phyloP scores from a whole-genome alignment of 2,888 invertebrate species.

The Archips crataeganus region DNA sequence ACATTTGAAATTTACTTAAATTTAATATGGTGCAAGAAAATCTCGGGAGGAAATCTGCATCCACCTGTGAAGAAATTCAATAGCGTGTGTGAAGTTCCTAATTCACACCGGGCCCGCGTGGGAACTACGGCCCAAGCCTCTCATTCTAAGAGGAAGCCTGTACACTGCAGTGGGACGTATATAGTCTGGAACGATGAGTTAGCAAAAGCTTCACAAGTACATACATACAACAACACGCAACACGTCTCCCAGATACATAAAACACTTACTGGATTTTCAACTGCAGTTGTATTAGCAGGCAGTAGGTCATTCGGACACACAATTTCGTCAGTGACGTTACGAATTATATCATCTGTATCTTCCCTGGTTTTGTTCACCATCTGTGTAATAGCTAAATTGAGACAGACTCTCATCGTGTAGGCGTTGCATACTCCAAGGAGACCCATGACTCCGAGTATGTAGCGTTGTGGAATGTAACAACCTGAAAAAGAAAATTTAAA shows the following conservation, averaged over 20 bases:
- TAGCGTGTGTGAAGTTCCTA: too few species aligned
- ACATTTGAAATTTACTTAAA: too few species aligned
- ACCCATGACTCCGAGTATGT: constrained; percentile 90
- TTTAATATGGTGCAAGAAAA: too few species aligned
- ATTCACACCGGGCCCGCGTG: too few species aligned
- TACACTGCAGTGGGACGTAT: too few species aligned
- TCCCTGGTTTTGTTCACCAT: constrained; percentile 78
- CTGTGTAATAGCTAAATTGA: constrained; percentile 90
- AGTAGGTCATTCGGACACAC: constrained; percentile 62
- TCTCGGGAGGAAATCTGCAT: too few species aligned
- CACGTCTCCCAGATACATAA: not conserved
- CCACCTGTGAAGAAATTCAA: too few species aligned
- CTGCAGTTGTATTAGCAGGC: constrained; percentile 41
- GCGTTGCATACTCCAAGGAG: constrained; percentile 90
- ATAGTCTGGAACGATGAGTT: too few species aligned
- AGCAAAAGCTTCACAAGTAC: too few species aligned
- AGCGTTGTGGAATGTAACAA: constrained; percentile 88
- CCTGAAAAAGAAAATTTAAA: constrained; percentile 63
- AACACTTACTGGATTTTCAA: constrained; percentile 66
- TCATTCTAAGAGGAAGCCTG: too few species aligned
- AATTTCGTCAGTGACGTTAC: constrained; percentile 36
- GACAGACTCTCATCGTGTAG: constrained; percentile 90
- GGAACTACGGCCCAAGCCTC: too few species aligned
- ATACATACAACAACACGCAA: too few species aligned
- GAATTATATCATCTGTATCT: constrained; percentile 43